Percentiles rank a stretch among this genome's conserved stretches.
Conservation (phyloP, 2,888 invertebrate species). For the Euclidia mi region DNA sequence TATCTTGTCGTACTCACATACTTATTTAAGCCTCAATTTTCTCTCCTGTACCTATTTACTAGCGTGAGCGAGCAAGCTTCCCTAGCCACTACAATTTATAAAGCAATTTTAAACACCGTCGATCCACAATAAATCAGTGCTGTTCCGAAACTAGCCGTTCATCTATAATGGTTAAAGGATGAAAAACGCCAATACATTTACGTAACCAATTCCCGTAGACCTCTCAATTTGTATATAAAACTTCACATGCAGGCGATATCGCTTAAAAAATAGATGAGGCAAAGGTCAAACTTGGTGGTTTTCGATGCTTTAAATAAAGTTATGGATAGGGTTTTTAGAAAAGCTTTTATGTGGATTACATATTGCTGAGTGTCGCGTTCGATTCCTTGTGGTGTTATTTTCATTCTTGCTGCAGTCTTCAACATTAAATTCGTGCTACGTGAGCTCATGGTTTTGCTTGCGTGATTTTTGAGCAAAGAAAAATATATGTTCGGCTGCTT, state of each 20-base stretch:
- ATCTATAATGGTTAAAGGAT: conserved; percentile 75
- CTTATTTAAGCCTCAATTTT: conserved; percentile 5
- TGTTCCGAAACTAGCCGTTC: conserved; percentile 69
- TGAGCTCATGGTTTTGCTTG: too few relatives aligned
- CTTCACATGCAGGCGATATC: background rate
- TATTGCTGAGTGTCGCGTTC: too few relatives aligned
- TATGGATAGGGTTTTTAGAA: conserved; percentile 12
- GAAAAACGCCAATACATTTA: conserved; percentile 68
- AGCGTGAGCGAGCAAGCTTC: conserved; percentile 27
- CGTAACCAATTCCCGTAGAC: conserved; percentile 43
- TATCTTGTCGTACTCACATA: background rate
- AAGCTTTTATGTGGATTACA: conserved; percentile 29
- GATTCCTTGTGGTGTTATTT: too few relatives aligned
- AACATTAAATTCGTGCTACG: too few relatives aligned
- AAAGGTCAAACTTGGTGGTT: conserved; percentile 8
- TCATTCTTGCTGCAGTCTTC: too few relatives aligned
- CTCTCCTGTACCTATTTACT: background rate
- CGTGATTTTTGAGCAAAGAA: too few relatives aligned
- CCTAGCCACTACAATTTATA: conserved; percentile 57
- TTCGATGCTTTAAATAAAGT: background rate
- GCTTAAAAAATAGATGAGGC: background rate
- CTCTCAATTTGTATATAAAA: conserved; percentile 21
- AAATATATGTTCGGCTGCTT: too few relatives aligned
- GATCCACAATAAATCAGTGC: conserved; percentile 74
- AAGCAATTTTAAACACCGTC: conserved; percentile 66